Conservation (phyloP, 2,888 invertebrate genomes). For the Timema podura region DNA sequence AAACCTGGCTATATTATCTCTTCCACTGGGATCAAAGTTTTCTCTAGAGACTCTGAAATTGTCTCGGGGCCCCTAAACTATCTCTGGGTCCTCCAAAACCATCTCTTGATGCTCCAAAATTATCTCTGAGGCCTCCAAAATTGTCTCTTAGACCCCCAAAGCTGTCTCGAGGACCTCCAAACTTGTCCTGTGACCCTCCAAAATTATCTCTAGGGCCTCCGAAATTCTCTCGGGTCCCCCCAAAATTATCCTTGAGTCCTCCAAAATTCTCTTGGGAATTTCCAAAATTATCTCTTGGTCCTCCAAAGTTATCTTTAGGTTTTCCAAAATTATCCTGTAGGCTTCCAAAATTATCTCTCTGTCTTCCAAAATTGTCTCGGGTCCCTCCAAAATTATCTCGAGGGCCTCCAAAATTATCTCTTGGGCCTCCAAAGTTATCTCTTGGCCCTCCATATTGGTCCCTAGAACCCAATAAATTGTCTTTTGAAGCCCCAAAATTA, state of each 20-base stretch:
- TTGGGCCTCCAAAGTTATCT: conserved; percentile 26
- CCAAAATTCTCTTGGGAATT: conserved; percentile 15
- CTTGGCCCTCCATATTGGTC: conserved; percentile 19
- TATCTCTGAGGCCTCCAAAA: conserved; percentile 14
- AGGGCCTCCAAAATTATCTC: conserved; percentile 23
- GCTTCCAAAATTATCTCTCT: conserved; percentile 11
- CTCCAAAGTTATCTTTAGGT: conserved; percentile 19
- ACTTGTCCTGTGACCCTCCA: conserved; percentile 24
- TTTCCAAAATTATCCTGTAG: conserved; percentile 14
- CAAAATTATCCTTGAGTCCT: conserved; percentile 11
- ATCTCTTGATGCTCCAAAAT: conserved; percentile 17
- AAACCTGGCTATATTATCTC: conserved; percentile 19
- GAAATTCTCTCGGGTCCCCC: conserved; percentile 21
- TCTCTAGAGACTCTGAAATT: conserved; percentile 14
- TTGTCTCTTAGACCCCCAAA: conserved; percentile 15
- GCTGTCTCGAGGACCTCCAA: conserved; percentile 23
- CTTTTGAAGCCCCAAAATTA: conserved; percentile 18
- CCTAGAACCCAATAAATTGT: conserved; percentile 18
- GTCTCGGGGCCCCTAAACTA: conserved; percentile 12
- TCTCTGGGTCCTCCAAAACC: conserved; percentile 18
- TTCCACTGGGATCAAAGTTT: conserved; percentile 18
- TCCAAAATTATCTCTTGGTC: conserved; percentile 14
- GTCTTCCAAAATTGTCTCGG: conserved; percentile 20
- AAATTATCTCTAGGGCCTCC: conserved; percentile 19
- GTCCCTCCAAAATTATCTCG: conserved; percentile 26